A percentile compares a stretch with the other conserved stretches of the same genome.
Conservation (phyloP, 2,888 invertebrate species). For the Theodoxus fluviatilis region DNA sequence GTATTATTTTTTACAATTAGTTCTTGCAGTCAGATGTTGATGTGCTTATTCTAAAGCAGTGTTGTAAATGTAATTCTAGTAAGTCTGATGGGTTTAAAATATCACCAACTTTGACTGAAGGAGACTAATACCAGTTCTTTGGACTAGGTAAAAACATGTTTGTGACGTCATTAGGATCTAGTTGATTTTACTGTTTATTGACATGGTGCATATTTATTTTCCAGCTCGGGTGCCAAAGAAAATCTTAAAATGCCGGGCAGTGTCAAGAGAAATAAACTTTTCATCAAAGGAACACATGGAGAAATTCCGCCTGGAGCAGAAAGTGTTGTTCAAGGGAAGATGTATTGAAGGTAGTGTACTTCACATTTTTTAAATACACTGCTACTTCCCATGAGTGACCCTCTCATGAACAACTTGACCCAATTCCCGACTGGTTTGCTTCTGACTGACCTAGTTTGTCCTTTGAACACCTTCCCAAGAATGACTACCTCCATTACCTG, state of each 20-base stretch:
- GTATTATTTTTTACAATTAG: slow-evolving; percentile 47
- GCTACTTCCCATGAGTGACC: neutral
- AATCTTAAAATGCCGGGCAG: slow-evolving; percentile 86
- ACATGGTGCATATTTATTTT: slow-evolving; percentile 32
- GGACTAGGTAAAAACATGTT: no score
- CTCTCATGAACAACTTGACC: neutral
- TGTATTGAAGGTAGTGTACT: slow-evolving; percentile 77
- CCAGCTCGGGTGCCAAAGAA: slow-evolving; percentile 93
- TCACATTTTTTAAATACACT: neutral
- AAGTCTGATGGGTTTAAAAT: no score
- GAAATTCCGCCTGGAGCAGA: slow-evolving; percentile 91
- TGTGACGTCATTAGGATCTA: no score
- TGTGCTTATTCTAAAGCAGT: neutral
- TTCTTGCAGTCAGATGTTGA: neutral
- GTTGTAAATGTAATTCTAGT: no score
- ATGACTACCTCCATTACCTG: no score
- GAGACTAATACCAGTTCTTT: no score
- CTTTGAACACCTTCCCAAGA: no score
- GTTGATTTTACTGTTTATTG: no score
- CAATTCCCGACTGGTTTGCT: neutral
- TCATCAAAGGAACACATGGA: slow-evolving; percentile 86
- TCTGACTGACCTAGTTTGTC: no score
- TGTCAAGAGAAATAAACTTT: slow-evolving; percentile 70
- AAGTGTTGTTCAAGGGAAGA: slow-evolving; percentile 78
- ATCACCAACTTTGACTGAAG: no score